A percentile compares a stretch with the other conserved stretches of the same genome.
phyloP scores from a whole-genome alignment of 2,888 invertebrate genomes.

The Dysmachus trigonus region DNA sequence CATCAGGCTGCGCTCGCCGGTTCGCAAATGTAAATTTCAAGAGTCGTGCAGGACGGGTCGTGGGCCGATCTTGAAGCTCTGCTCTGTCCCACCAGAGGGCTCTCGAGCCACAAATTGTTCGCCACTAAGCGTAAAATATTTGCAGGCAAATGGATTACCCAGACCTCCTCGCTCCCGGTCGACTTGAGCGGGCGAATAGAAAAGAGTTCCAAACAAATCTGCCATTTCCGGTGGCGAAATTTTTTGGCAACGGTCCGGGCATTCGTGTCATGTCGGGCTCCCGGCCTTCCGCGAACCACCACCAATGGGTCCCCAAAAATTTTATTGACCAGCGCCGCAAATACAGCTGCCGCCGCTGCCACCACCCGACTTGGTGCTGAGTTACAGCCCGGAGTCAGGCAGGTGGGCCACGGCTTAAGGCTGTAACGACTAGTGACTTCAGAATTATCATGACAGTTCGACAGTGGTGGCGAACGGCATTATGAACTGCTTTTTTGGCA shows the following conservation, averaged over 20 bases:
- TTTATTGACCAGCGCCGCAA: constrained; percentile 35
- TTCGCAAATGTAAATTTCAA: constrained; percentile 6
- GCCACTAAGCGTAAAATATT: constrained; percentile 35
- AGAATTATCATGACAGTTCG: constrained; percentile 35
- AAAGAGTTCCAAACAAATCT: constrained; percentile 60
- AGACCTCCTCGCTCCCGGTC: background rate
- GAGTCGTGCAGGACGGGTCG: background rate
- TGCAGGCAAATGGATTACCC: constrained; percentile 23
- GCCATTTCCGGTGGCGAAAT: constrained; percentile 58
- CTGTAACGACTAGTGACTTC: background rate
- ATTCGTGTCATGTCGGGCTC: constrained; percentile 13
- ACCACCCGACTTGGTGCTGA: background rate
- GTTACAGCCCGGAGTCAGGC: constrained; percentile 33
- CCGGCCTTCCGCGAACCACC: background rate
- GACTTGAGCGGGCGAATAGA: background rate
- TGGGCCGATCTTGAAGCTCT: background rate
- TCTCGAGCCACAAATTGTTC: constrained; percentile 30
- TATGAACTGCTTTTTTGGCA: constrained; percentile 22
- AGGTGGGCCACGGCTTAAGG: constrained; percentile 3
- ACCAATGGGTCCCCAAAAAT: constrained; percentile 6
- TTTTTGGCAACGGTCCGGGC: constrained; percentile 51
- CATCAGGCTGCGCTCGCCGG: background rate
- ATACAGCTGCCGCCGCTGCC: background rate
- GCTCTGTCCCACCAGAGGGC: background rate
- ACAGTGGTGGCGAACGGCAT: constrained; percentile 19